Conservation (phyloP, 2,113 vertebrate genomes). For the Tenrec ecaudatus region DNA sequence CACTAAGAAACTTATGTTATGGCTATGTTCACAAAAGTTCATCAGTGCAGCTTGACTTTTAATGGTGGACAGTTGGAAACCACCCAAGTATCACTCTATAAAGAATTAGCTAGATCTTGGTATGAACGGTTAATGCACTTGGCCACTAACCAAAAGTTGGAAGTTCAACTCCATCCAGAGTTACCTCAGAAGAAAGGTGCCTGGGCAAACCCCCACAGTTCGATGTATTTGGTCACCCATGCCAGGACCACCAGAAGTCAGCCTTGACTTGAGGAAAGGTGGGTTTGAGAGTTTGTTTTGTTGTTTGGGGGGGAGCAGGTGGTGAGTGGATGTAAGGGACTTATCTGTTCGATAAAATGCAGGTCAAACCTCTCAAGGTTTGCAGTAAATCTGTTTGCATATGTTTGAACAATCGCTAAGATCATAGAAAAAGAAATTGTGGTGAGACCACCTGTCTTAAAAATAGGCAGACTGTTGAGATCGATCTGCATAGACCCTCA, state of each 20-base stretch:
- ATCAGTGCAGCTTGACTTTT: not conserved
- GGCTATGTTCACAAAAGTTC: not conserved
- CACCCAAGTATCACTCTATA: not conserved
- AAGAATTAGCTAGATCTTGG: too few species aligned
- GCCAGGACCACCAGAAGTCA: too few species aligned
- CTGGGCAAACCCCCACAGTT: too few species aligned
- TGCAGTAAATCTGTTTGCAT: not conserved
- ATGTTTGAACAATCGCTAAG: not conserved
- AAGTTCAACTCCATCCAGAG: too few species aligned
- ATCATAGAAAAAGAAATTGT: not conserved
- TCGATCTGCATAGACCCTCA: not conserved
- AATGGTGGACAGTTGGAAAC: not conserved
- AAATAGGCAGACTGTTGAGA: not conserved
- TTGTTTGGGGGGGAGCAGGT: too few species aligned
- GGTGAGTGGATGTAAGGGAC: too few species aligned
- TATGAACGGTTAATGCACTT: too few species aligned
- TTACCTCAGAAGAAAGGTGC: too few species aligned
- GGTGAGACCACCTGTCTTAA: not conserved
- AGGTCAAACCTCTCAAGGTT: not conserved
- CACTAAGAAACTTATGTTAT: not conserved
- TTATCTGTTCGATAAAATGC: not conserved
- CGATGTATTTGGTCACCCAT: too few species aligned
- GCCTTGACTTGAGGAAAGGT: too few species aligned
- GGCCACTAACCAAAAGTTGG: too few species aligned
- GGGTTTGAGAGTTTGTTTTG: too few species aligned